Percentiles rank a stretch among this genome's conserved stretches.
phyloP scores from a whole-genome alignment of 2,797 vertebrate species.

The Hemitrygon akajei region DNA sequence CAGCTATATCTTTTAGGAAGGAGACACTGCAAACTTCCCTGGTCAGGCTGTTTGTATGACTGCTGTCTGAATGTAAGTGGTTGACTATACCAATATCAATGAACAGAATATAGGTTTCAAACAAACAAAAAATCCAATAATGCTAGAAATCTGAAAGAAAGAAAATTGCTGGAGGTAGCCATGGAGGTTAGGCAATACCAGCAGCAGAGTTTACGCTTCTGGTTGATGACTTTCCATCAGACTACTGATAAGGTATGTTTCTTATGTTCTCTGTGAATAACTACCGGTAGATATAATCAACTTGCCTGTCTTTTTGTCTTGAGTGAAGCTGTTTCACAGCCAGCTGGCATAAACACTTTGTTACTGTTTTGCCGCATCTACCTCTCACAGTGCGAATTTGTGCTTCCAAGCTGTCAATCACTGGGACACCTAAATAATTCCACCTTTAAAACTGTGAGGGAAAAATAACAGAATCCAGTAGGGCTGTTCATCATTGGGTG shows the following conservation, averaged over 20 bases:
- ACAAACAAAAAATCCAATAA: too few relatives aligned
- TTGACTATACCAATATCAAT: not conserved
- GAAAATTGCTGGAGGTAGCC: too few relatives aligned
- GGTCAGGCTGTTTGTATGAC: not conserved
- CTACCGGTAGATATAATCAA: not conserved
- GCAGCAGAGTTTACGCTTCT: too few relatives aligned
- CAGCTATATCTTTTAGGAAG: not conserved
- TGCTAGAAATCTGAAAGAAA: too few relatives aligned
- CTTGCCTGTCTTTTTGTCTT: not conserved
- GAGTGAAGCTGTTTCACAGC: not conserved
- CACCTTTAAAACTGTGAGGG: not conserved
- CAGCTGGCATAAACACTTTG: not conserved
- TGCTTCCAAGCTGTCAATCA: not conserved
- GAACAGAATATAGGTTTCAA: not conserved
- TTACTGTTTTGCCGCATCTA: not conserved
- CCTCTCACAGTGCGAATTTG: not conserved
- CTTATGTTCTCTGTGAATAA: not conserved
- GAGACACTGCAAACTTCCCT: not conserved
- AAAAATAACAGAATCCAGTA: too few relatives aligned
- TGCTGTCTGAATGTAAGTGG: not conserved
- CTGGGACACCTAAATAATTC: not conserved
- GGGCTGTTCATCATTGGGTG: not conserved
- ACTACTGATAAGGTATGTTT: not conserved
- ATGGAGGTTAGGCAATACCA: too few relatives aligned
- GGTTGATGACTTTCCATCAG: too few relatives aligned